A percentile compares a stretch with the other conserved stretches of the same genome.
Evolutionary conservation across 2,113 vertebrate species (phyloP).

Genomic region (Ptilorrhoa leucosticta): DNA sequence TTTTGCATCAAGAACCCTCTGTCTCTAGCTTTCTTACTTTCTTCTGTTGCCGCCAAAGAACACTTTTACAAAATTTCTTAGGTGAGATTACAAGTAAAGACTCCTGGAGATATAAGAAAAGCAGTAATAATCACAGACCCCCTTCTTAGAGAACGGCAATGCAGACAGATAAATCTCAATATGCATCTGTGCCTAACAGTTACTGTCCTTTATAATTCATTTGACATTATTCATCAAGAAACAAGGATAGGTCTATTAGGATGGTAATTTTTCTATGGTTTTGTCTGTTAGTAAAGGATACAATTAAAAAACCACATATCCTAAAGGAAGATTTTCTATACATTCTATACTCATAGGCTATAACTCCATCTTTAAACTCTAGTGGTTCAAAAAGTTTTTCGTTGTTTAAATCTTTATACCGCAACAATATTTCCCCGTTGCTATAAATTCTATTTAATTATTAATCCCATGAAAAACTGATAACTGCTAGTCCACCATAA

Average conservation of each 20-base stretch:
- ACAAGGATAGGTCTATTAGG: not conserved
- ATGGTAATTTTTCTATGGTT: not conserved
- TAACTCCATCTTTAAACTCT: not conserved
- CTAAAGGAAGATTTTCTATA: not conserved
- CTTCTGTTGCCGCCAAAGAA: not conserved
- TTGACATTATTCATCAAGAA: not conserved
- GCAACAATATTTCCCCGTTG: not conserved
- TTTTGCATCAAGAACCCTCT: not conserved
- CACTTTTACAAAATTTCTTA: not conserved
- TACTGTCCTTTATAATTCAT: not conserved
- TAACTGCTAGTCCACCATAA: not conserved
- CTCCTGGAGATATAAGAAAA: not conserved
- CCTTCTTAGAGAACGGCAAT: not conserved
- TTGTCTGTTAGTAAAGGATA: not conserved
- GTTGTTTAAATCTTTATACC: not conserved
- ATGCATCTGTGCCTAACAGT: not conserved
- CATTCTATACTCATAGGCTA: not conserved
- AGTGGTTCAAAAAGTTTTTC: not conserved
- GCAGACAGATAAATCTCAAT: not conserved
- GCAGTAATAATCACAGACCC: not conserved
- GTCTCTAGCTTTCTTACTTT: not conserved
- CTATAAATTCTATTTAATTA: slow-evolving; percentile 15
- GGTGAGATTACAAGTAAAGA: not conserved
- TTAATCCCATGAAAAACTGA: not conserved
- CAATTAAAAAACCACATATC: not conserved